Evolutionary conservation across 2,113 vertebrate species (phyloP), one percentile per base, ranked within the genome.

Genomic region (Rhinopomastus cyanomelas): DNA sequence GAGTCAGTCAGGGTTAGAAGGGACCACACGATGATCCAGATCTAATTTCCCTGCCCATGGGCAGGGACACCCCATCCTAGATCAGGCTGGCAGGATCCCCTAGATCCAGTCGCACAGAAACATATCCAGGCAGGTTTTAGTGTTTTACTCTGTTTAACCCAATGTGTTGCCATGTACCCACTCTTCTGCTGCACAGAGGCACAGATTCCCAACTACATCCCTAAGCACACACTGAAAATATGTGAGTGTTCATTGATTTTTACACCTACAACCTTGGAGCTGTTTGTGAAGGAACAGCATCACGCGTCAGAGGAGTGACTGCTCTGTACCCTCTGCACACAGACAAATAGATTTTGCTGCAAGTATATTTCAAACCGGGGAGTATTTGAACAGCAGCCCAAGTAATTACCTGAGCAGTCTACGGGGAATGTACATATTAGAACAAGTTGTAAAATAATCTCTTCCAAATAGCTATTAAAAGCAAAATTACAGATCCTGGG

Each of bases 381-480:
- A 80, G 79, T 74, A 93, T 89, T 91, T 96, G 92, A 96, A 93
- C 37, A 76, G 55, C 56, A 72, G 90, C 85, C 89, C 74, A 88
- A 86, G 87, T 85, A 95, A 96, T 93, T 95, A 94, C 89, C 90
- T 94, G 86, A 93, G 59, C 55, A 95, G 83, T 82, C 93, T 93
- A 88, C 71, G 69, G 74, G 88, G 92, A 95, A 95, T 73, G 81
- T 73, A 79, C 78, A 62, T 76, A 94, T 69, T 96, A 95, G 69
- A 95, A 90, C 77, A 93, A 90, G 84, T 62, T 93, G 81, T 95
- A 96, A 93, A 96, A 95, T 85, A 95, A 90, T 90, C 77, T 93
- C 86, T 90, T 96, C 93, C 81, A 96, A 95, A 94, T 69, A 81
- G 55, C 81, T 94, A 88, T 92, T 95, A 94, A 94, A 94, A 94